Evolutionary conservation across 2,113 vertebrate species (phyloP).

Genomic region (mouse (Mus musculus)): DNA sequence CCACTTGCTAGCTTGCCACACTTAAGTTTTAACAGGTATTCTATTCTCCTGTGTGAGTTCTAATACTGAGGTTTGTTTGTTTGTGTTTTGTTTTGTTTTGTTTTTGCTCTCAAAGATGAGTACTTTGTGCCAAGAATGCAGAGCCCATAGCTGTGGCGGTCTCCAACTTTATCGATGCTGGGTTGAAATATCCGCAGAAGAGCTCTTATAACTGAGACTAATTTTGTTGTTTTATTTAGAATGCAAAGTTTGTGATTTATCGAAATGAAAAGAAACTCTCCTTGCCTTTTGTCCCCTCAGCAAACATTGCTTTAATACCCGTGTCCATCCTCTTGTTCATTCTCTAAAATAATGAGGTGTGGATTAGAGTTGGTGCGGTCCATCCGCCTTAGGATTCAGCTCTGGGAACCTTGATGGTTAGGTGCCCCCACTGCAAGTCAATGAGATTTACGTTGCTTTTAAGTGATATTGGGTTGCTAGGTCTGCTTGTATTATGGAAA

Average conservation of each 20-base stretch:
- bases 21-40: background rate
- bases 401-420: background rate
- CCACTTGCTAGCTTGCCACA: background rate
- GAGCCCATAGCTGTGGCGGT: background rate
- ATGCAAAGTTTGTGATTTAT: constrained; percentile 18
- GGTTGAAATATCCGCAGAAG: background rate
- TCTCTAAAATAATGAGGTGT: background rate
- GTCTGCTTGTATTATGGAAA: background rate
- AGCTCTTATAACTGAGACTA: background rate
- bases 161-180: background rate
- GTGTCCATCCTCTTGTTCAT: background rate
- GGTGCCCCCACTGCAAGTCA: background rate
- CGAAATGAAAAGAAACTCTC: background rate
- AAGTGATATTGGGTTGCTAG: background rate
- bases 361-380: background rate
- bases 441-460: background rate
- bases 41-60: background rate
- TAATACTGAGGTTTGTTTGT: background rate
- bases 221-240: constrained; percentile 24
- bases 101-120: background rate
- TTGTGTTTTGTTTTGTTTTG: no score
- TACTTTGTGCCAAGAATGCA: background rate
- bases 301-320: background rate
- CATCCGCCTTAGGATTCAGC: background rate
- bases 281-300: background rate